Evolutionary conservation across 1,140 invertebrate species (phyloP), one percentile per base, ranked within the genome.

Genomic region (Oscheius sp.): DNA sequence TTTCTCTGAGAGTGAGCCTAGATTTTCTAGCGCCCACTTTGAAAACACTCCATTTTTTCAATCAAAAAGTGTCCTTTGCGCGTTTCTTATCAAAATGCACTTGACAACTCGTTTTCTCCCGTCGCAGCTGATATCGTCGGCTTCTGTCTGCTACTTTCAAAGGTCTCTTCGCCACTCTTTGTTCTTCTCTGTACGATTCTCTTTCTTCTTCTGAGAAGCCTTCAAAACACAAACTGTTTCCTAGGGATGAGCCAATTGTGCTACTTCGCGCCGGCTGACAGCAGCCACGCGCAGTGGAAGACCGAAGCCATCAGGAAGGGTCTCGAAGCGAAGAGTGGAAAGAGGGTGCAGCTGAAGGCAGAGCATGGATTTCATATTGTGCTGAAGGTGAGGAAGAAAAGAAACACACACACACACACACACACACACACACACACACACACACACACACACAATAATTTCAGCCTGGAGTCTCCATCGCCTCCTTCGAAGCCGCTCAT

Each of bases 281-380:
- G 23, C 13, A 68, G 55, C 46, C 66, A 68, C 46, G 31, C 45
- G 26, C 45, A 68, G 46, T 68, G 66, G 66, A 55, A 68, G 23
- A 55, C 49, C 26, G 66, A 31, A 20, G 3, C 55, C n/a, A 46
- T 55, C 55, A 65, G 62, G 45, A 10, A 65, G n/a, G 3, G 34
- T 26, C 66, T 42, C 66, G 15, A 42, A 55, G 7, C 45, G 26
- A 66, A 23, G 23, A 7, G 7, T 55, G 49, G 49, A 55, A 23
- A 13, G 28, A 18, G 18, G 3, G 64, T 71, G 3, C 66, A 70
- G 31, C 23, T 71, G 3, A 29, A 69, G 18, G 32, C 68, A 3
- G 68, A 71, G 28, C 29, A 28, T 36, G 69, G 68, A 18, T 71
- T 71, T 64, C 68, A 71, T 46, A 36, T 71, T 3, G 38, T 71